These are phyloP conservation scores for Drosophila macrothrix DNA, from an alignment of 2,888 invertebrate species.

Conservation along the genomic window DNA sequence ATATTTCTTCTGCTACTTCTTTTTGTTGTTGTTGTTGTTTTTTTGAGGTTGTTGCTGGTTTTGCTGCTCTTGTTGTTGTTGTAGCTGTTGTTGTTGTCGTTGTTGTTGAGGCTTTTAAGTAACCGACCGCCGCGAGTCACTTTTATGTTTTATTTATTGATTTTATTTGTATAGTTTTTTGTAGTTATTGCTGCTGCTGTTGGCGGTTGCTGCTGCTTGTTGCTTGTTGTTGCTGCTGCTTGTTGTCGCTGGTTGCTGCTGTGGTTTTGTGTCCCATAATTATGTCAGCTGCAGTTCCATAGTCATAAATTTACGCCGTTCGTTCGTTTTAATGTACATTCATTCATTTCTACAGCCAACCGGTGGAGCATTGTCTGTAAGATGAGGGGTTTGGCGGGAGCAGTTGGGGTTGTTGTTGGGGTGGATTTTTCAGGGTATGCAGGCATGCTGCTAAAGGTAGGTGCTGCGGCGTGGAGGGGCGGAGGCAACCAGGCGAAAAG, in stretches of 20 bases:
- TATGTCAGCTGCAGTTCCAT: conserved; percentile 76
- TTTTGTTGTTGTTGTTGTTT: neutral
- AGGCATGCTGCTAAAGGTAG: neutral
- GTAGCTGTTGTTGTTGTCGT: neutral
- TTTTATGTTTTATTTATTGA: conserved; percentile 76
- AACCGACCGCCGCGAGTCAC: conserved; percentile 66
- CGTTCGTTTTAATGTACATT: conserved; percentile 47
- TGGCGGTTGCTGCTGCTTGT: conserved; percentile 17
- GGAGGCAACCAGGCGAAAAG: neutral
- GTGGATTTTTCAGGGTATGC: neutral
- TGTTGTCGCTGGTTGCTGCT: conserved; percentile 5
- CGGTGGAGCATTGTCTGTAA: neutral
- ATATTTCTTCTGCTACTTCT: conserved; percentile 16
- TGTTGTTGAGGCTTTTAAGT: conserved; percentile 54
- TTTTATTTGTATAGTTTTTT: conserved; percentile 64
- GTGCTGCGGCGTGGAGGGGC: neutral
- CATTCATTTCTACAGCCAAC: conserved; percentile 38
- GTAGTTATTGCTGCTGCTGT: conserved; percentile 3
- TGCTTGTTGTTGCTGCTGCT: conserved; percentile 33
- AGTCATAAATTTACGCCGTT: conserved; percentile 74
- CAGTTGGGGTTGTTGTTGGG: neutral
- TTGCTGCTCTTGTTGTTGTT: neutral
- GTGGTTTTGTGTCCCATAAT: conserved; percentile 74
- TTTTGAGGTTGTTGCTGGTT: conserved; percentile 3
- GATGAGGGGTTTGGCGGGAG: neutral